Evolutionary conservation across 2,113 vertebrate species (phyloP).

Genomic region (Rhinopomastus cyanomelas): DNA sequence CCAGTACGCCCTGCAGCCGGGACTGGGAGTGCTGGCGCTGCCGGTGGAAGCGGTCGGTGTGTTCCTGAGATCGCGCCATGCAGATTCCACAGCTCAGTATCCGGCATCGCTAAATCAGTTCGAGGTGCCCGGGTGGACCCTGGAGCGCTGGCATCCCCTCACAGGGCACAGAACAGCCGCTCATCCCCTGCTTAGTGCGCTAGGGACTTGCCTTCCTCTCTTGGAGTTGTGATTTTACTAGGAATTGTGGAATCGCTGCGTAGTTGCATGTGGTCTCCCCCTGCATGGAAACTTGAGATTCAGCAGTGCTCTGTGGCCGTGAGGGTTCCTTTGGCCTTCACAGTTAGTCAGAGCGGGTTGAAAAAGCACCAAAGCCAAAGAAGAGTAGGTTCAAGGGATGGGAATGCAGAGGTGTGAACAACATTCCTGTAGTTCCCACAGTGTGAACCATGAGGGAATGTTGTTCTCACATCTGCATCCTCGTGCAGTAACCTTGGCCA

Average conservation of each 20-base stretch:
- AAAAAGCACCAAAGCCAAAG: background rate
- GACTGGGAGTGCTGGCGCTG: no score
- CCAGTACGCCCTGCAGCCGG: no score
- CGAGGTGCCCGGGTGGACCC: no score
- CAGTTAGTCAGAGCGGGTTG: background rate
- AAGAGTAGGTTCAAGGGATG: background rate
- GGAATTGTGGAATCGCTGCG: background rate
- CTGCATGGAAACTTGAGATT: background rate
- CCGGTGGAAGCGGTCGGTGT: no score
- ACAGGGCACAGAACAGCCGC: background rate
- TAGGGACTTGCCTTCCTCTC: accelerated
- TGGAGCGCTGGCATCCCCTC: no score
- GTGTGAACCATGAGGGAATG: background rate
- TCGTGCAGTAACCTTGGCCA: background rate
- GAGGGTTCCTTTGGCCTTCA: background rate
- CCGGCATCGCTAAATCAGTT: no score
- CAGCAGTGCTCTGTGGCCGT: background rate
- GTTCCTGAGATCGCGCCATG: no score
- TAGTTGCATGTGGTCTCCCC: background rate
- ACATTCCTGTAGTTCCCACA: background rate
- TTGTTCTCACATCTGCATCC: background rate
- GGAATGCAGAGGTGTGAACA: background rate
- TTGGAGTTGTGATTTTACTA: background rate
- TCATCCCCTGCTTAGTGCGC: background rate
- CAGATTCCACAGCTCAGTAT: no score